phyloP scores from a whole-genome alignment of 2,797 vertebrate genomes.

The Malacoraja senta region DNA sequence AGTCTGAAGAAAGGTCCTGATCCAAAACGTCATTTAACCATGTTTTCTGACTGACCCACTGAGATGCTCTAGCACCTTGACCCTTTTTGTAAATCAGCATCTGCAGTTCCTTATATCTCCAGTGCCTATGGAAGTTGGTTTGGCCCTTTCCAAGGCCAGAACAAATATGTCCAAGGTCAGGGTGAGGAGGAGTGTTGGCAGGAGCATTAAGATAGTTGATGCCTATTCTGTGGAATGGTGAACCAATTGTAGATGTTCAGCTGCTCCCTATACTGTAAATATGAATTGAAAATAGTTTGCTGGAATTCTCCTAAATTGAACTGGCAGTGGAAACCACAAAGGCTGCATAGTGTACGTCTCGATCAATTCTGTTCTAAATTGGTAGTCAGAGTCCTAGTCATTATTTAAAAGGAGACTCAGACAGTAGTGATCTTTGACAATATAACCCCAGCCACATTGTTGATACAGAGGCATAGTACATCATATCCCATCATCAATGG shows the following conservation, averaged over 20 bases:
- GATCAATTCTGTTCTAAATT: background rate
- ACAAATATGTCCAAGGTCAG: background rate
- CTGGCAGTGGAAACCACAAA: background rate
- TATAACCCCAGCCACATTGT: background rate
- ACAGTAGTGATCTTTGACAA: background rate
- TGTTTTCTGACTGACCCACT: no score
- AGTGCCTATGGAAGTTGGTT: background rate
- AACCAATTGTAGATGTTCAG: background rate
- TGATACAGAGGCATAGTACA: no score
- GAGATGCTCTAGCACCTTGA: no score
- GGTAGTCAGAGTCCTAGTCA: background rate
- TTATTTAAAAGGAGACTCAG: background rate
- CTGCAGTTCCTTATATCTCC: no score
- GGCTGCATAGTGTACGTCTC: background rate
- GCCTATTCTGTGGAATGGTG: background rate
- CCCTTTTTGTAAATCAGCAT: no score
- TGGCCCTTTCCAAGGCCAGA: background rate
- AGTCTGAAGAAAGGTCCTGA: no score
- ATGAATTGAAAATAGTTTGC: background rate
- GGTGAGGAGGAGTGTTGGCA: background rate
- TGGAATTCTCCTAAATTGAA: background rate
- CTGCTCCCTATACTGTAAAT: background rate
- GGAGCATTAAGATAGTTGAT: no score
- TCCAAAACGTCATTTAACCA: no score
- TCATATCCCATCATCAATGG: background rate